Evolutionary conservation across 2,888 invertebrate genomes (phyloP).

Genomic region (Phyllotreta striolata): DNA sequence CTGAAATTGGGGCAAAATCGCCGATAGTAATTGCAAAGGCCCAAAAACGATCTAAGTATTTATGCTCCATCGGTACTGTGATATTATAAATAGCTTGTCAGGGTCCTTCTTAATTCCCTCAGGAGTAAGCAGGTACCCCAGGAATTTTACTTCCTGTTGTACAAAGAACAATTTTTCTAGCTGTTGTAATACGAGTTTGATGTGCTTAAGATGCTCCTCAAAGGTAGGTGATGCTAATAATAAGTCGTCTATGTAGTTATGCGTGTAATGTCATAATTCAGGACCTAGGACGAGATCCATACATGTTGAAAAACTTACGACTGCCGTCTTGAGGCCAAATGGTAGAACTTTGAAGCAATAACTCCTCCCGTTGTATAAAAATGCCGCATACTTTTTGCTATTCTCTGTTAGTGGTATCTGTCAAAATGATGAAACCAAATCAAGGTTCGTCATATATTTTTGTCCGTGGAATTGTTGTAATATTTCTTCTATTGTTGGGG

Average conservation of each 20-base stretch:
- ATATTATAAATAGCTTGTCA: constrained; percentile 18
- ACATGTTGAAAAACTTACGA: constrained; percentile 32
- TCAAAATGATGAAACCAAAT: constrained; percentile 46
- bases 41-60: too few species aligned
- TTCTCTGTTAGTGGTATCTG: constrained; percentile 39
- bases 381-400: constrained; percentile 40
- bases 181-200: constrained; percentile 23
- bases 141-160: constrained; percentile 13
- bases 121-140: too few species aligned
- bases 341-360: constrained; percentile 41
- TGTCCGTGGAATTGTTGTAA: background rate
- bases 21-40: constrained; percentile 31
- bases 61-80: constrained; percentile 26
- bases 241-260: constrained; percentile 39
- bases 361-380: constrained; percentile 36
- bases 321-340: constrained; percentile 33
- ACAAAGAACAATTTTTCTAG: constrained; percentile 20
- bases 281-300: constrained; percentile 35
- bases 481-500: background rate
- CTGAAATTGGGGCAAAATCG: constrained; percentile 15
- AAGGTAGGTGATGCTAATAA: constrained; percentile 33
- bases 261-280: constrained; percentile 29
- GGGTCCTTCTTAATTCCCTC: too few species aligned
- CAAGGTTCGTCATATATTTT: constrained; percentile 37
- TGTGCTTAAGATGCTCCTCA: constrained; percentile 34